Conservation (phyloP, 1,140 invertebrate species). For the Bombyx mori region ASM3026992v2 NC_085129.1:11675001-11675500, state of each 20-base stretch:
- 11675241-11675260: constrained; percentile 2
- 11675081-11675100: constrained; percentile 6
- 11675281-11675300: constrained; percentile 6
- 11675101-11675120: constrained; percentile 1
- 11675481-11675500: constrained; percentile 70
- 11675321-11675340: constrained; percentile 13
- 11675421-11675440: constrained; percentile 68
- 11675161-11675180: too few relatives aligned
- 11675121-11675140: neutral
- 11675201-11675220: too few relatives aligned
- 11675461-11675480: constrained; percentile 68
- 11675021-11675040: constrained; percentile 51
- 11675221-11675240: neutral
- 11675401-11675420: constrained; percentile 29
- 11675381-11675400: constrained; percentile 19
- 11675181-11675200: too few relatives aligned
- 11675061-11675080: constrained; percentile 6
- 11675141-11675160: neutral
- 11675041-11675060: constrained; percentile 23
- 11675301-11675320: constrained; percentile 16
- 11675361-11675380: constrained; percentile 22
- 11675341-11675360: constrained; percentile 19
- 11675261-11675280: constrained; percentile 4
- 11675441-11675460: constrained; percentile 69
- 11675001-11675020: constrained; percentile 65